These are phyloP conservation scores for Aleadryas rufinucha DNA, from an alignment of 2,113 vertebrate species.

Conservation along the genomic window DNA sequence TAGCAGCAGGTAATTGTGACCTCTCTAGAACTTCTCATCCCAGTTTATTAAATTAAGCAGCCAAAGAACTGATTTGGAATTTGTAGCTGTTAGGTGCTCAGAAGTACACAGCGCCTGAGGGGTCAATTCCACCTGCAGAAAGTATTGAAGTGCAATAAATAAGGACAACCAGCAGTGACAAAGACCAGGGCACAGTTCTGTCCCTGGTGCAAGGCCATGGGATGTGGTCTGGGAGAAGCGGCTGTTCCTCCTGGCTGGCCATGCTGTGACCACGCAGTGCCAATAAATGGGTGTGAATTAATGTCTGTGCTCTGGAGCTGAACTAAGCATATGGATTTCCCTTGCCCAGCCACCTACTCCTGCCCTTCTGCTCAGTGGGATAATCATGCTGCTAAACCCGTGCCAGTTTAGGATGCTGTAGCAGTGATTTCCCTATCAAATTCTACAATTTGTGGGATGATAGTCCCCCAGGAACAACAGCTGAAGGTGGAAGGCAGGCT, in stretches of 20 bases:
- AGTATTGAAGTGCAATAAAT: neutral
- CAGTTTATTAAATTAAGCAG: neutral
- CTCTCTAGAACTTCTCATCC: neutral
- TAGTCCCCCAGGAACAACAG: neutral
- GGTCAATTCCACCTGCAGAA: neutral
- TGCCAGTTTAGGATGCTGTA: neutral
- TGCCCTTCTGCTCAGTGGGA: neutral
- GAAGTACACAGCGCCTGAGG: neutral
- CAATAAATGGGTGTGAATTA: neutral
- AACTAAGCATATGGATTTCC: neutral
- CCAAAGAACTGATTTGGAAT: neutral
- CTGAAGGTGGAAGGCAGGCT: neutral
- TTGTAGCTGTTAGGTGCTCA: neutral
- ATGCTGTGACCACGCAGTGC: neutral
- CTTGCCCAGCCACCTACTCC: neutral
- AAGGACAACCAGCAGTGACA: neutral
- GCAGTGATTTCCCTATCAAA: neutral
- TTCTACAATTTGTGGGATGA: neutral
- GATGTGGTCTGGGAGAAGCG: neutral
- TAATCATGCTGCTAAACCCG: neutral
- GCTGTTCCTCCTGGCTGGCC: neutral
- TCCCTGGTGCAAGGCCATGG: rapidly evolving
- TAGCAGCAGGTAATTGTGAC: neutral
- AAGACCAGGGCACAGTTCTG: neutral
- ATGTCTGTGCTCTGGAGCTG: neutral